These are phyloP conservation scores for Cephalopterus ornatus DNA, from an alignment of 2,113 vertebrate genomes.

Conservation along the genomic window DNA sequence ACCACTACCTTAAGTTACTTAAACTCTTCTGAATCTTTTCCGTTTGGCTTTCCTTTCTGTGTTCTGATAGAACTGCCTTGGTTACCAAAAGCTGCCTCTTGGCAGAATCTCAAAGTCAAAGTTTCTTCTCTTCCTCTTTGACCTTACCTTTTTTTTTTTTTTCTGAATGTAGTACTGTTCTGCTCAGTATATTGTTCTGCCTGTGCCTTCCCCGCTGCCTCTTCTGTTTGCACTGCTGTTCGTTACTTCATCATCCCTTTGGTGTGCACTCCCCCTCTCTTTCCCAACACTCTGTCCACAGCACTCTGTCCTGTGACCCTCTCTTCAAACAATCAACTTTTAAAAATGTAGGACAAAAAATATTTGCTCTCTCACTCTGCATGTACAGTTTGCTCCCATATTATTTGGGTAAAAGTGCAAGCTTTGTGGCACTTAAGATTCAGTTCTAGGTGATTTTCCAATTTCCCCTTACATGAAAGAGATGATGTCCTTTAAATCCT, in stretches of 20 bases:
- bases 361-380: neutral
- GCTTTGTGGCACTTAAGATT: fast-evolving
- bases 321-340: conserved; percentile 1
- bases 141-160: neutral
- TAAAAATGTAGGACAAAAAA: neutral
- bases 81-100: conserved; percentile 11
- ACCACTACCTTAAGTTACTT: neutral
- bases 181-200: neutral
- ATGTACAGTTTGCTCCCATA: neutral
- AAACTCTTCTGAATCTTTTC: conserved; percentile 1
- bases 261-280: neutral
- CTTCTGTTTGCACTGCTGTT: conserved; percentile 17
- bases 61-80: neutral
- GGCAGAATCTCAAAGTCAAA: neutral
- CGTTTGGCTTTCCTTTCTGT: neutral
- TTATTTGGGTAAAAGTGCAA: neutral
- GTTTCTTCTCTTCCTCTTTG: neutral
- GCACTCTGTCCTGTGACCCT: fast-evolving
- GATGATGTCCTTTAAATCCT: neutral
- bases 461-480: neutral
- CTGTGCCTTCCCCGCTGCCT: neutral
- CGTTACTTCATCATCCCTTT: neutral
- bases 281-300: neutral
- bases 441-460: neutral
- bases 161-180: neutral